Evolutionary conservation across 1,140 invertebrate genomes (phyloP), one percentile per base, ranked within the genome.

Genomic region (Artemia franciscana): DNA sequence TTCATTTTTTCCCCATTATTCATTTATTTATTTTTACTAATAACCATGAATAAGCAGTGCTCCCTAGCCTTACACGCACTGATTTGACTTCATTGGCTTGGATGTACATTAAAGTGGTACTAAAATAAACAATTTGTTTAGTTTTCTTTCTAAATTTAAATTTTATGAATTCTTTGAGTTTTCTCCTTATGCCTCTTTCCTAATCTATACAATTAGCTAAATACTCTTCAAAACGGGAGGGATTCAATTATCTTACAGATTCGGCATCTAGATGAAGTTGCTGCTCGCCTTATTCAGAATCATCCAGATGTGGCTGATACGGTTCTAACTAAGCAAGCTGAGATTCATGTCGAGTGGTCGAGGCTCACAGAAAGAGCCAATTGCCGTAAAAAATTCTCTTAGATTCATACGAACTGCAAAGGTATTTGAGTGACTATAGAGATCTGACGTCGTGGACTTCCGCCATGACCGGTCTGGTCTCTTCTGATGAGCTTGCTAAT

Each of bases 361-460:
- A 86, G 88, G 69, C 79, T 99, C 21, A 95, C 91, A 21, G 85
- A 86, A 0, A 88, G 96, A 71, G 94, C 95, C 57, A 93, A 94
- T 71, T 84, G 82, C 15, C 79, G 95, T 21, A 98, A 98, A 73
- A 96, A 70, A 98, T 98, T 72, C 78, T 99, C 4, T 75, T 98
- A 15, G 95, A 99, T 73, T 94, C 91, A 0, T 98, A 98, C 70
- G 95, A 99, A 71, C 74, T 98, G 66, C 96, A 99, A 75, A 79
- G 94, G 62, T 99, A 95, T 80, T 77, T 98, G 3, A 90, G 88
- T 68, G 95, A 98, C 73, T 96, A 97, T 75, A 82, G 93, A 59
- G 96, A 99, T 73, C 75, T 99, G 59, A 90, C 94, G 79, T 91
- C 92, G 12, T 99, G 95, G 95, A 97, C 99, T 69, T 93, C 91